phyloP scores from a whole-genome alignment of 1,140 invertebrate species.

The Conus betulinus region DNA sequence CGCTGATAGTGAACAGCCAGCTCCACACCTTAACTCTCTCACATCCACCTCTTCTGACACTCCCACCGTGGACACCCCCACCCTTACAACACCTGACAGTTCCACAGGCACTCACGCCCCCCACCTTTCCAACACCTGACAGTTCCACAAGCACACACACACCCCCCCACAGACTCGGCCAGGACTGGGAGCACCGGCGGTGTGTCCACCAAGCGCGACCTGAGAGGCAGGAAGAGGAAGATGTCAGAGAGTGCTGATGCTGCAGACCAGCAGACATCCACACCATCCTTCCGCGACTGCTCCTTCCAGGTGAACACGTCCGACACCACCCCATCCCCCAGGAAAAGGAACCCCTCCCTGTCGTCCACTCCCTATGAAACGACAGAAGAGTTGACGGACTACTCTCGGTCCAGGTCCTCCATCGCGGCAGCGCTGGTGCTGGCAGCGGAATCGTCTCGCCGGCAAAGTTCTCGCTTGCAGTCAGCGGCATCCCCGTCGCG shows the following conservation, averaged over 20 bases:
- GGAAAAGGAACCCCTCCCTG: neutral
- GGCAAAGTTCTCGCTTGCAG: conserved; percentile 32
- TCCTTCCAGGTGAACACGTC: conserved; percentile 18
- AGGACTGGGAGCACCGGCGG: too few species aligned
- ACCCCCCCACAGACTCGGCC: too few species aligned
- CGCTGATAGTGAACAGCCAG: too few species aligned
- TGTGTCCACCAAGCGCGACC: neutral
- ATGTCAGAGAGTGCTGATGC: neutral
- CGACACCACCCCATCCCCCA: neutral
- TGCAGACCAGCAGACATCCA: neutral
- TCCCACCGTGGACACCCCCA: neutral
- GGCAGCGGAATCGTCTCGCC: conserved; percentile 8
- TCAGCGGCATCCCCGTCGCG: neutral
- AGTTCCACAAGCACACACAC: too few species aligned
- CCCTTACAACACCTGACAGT: neutral
- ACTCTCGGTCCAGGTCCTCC: neutral
- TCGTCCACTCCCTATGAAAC: neutral
- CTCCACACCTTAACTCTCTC: neutral
- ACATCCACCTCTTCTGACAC: neutral
- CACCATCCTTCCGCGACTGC: neutral
- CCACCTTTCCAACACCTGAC: too few species aligned
- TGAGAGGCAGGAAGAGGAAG: neutral
- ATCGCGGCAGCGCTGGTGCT: neutral
- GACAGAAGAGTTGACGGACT: neutral
- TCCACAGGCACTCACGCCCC: too few species aligned